Conservation (phyloP, 2,113 vertebrate genomes). For the Sinocyclocheilus grahami region DNA sequence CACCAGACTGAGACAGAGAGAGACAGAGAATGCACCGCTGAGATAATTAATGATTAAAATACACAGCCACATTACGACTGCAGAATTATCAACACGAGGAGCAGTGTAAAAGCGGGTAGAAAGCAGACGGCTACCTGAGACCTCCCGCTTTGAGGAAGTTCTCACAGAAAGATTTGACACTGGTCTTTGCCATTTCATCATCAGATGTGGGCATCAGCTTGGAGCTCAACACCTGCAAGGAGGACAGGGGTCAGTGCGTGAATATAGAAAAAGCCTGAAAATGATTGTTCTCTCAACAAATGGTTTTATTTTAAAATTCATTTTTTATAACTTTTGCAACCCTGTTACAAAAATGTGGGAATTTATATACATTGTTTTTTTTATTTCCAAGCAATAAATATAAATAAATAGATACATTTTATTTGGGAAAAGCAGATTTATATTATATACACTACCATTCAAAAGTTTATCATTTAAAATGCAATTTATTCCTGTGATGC, state of each 20-base stretch:
- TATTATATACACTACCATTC: too few relatives aligned
- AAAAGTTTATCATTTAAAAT: neutral
- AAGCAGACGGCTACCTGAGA: slow-evolving; percentile 80
- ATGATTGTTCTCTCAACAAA: neutral
- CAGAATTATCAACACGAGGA: neutral
- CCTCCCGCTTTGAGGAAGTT: slow-evolving; percentile 98
- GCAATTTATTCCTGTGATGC: too few relatives aligned
- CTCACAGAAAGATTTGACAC: slow-evolving; percentile 98
- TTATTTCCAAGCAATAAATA: neutral
- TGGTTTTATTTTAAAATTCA: neutral
- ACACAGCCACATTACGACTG: neutral
- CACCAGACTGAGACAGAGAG: slow-evolving; percentile 84
- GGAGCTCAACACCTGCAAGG: slow-evolving; percentile 93
- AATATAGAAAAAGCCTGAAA: neutral
- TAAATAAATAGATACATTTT: neutral
- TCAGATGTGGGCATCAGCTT: slow-evolving; percentile 99
- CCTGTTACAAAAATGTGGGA: neutral
- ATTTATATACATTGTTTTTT: neutral
- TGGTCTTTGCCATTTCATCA: slow-evolving; percentile 98
- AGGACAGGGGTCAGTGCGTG: neutral
- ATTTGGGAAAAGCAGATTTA: too few relatives aligned
- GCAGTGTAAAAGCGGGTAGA: neutral
- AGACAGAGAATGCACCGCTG: neutral
- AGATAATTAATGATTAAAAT: slow-evolving; percentile 12
- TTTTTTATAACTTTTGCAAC: too few relatives aligned